phyloP scores from a whole-genome alignment of 2,888 invertebrate species.

The Spatulosminthurus flaviceps region DNA sequence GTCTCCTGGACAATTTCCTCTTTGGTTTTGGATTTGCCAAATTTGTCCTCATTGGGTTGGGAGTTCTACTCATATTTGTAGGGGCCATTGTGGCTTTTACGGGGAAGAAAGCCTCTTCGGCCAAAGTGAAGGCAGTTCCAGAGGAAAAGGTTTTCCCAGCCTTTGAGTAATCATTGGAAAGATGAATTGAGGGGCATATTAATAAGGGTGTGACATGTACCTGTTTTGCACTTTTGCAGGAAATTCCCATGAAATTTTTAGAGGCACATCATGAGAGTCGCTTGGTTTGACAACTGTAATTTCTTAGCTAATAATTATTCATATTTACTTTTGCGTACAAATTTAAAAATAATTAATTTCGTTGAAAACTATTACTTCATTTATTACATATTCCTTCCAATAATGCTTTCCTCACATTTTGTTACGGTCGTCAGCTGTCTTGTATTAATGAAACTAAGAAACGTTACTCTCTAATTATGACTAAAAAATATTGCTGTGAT shows the following conservation, averaged over 20 bases:
- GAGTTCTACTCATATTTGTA: neutral
- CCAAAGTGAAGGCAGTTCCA: neutral
- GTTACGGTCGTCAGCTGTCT: too few species aligned
- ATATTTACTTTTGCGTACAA: too few species aligned
- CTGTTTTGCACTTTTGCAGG: constrained; percentile 3
- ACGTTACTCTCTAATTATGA: too few species aligned
- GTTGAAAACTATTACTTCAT: too few species aligned
- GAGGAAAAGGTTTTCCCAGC: constrained; percentile 8
- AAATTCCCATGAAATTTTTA: neutral
- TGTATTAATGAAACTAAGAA: too few species aligned
- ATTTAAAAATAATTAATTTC: too few species aligned
- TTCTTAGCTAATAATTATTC: too few species aligned
- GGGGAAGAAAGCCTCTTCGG: neutral
- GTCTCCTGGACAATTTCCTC: constrained; percentile 22
- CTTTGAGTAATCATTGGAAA: constrained; percentile 3
- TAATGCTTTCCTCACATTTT: too few species aligned
- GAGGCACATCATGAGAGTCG: neutral
- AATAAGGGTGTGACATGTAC: neutral
- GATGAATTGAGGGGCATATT: neutral
- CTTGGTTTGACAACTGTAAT: neutral
- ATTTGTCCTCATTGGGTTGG: constrained; percentile 31
- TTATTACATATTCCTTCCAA: too few species aligned
- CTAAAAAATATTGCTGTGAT: too few species aligned
- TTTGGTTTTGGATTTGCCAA: constrained; percentile 28
- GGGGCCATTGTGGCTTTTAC: neutral